Evolutionary conservation across 35 echinoderm and acorn worm genomes (phyloP).

Genomic region (Heliocidaris tuberculata): DNA sequence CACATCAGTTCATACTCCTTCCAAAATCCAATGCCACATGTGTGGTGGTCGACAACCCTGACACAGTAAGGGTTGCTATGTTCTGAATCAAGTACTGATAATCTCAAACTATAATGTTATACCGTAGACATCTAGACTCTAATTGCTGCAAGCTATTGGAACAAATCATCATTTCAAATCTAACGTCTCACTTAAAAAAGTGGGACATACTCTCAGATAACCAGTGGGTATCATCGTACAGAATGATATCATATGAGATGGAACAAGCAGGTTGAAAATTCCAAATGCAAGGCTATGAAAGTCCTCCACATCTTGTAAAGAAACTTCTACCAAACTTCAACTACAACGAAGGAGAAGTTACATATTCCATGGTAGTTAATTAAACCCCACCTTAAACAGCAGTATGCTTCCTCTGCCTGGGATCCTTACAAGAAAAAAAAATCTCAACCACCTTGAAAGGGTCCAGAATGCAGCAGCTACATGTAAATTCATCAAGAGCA

Average conservation of each 20-base stretch:
- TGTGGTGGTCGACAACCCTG: too few species aligned
- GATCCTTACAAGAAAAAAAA: constrained; percentile 49
- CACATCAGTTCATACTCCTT: too few species aligned
- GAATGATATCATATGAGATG: constrained; percentile 45
- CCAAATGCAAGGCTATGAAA: constrained; percentile 23
- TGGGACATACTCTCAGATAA: too few species aligned
- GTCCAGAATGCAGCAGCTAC: constrained; percentile 43
- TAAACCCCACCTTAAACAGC: neutral
- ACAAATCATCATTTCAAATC: too few species aligned
- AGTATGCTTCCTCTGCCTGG: constrained; percentile 39
- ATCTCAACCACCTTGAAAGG: constrained; percentile 28
- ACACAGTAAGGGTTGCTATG: too few species aligned
- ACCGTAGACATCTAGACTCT: too few species aligned
- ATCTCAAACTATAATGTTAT: too few species aligned
- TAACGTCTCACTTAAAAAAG: too few species aligned
- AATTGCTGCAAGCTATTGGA: too few species aligned
- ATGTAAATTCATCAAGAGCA: neutral
- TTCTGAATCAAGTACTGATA: too few species aligned
- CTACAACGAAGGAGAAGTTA: neutral
- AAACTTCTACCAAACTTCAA: constrained; percentile 31
- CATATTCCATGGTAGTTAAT: neutral
- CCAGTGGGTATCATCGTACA: too few species aligned
- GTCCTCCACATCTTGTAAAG: constrained; percentile 21
- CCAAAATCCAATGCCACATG: too few species aligned
- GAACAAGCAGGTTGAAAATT: neutral